Evolutionary conservation across 2,113 vertebrate genomes (phyloP).

Genomic region (Furnarius figulus): DNA sequence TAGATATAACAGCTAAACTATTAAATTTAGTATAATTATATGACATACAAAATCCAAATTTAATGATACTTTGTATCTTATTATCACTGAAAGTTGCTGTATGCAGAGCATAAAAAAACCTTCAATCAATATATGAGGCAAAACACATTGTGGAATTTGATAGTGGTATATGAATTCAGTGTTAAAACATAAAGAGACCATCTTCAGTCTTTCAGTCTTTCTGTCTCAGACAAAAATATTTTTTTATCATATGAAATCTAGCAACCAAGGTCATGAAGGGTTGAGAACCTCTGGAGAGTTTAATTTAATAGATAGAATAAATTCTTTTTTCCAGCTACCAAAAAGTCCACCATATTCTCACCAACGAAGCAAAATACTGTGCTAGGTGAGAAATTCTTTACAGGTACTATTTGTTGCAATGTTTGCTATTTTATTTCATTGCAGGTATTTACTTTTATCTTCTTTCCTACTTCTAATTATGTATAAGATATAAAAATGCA

Average conservation of each 20-base stretch:
- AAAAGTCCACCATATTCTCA: background rate
- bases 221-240: background rate
- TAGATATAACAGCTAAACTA: conserved; percentile 14
- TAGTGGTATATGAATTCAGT: background rate
- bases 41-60: conserved; percentile 15
- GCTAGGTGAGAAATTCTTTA: background rate
- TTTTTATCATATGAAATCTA: background rate
- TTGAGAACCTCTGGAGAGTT: background rate
- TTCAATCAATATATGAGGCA: background rate
- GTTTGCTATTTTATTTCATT: background rate
- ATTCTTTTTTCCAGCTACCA: background rate
- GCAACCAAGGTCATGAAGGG: background rate
- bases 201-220: background rate
- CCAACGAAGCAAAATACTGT: background rate
- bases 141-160: background rate
- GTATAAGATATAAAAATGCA: background rate
- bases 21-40: conserved; percentile 31
- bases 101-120: background rate
- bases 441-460: background rate
- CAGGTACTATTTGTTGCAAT: background rate
- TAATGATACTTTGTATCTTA: background rate
- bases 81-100: background rate
- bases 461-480: background rate
- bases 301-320: background rate
- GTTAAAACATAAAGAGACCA: background rate